Base-by-base conservation (phyloP, 1,140 invertebrate genomes). In the Melanaphis sacchari region DNA sequence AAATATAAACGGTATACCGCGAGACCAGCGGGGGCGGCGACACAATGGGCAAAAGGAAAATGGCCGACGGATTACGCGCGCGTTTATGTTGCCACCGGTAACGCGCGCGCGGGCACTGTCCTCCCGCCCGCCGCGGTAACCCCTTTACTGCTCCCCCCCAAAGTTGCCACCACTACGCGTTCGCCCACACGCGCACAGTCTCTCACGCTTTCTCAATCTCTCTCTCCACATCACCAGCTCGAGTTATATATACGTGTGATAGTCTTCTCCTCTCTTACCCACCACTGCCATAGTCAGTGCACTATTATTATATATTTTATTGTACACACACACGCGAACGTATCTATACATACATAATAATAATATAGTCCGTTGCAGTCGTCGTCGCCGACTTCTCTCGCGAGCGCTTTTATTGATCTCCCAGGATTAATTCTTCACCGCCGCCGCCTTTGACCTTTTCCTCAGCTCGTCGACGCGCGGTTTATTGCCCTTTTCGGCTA, bases 41-140 rank as follows among this genome's bases (percentile, higher is more conserved):
- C 91, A 92, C 91, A 92, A 92, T 84, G 43, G 91, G 91, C 91
- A 93, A 93, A 93, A 93, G 66, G 81, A 93, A 93, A 93, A 93
- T 93, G 91, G 91, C 91, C 91, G 91, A 93, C 91, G 76, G 91
- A 93, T 93, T 93, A 93, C 91, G 91, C 52, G 52, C 54, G 54
- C 91, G 91, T 93, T 66, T 93, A 88, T 89, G 84, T 93, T 90
- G 93, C 87, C 93, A 89, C 85, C 87, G 84, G 87, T 93, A 93
- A 90, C 93, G 82, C 92, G 92, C 84, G 92, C 82, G 92, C 36
- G 36, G 59, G 93, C 46, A 38, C 93, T n/a, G 52, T 89, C 59
- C 84, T 54, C 24, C 21, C n/a, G 21, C 87, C 46, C 18, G 31
- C n/a, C 43, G 1, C 43, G 18, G 9, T 24, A 36, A 22, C 26